A percentile compares a stretch with the other conserved stretches of the same genome.
Evolutionary conservation across 2,113 vertebrate species (phyloP).

Genomic region (Prolemur simus): DNA sequence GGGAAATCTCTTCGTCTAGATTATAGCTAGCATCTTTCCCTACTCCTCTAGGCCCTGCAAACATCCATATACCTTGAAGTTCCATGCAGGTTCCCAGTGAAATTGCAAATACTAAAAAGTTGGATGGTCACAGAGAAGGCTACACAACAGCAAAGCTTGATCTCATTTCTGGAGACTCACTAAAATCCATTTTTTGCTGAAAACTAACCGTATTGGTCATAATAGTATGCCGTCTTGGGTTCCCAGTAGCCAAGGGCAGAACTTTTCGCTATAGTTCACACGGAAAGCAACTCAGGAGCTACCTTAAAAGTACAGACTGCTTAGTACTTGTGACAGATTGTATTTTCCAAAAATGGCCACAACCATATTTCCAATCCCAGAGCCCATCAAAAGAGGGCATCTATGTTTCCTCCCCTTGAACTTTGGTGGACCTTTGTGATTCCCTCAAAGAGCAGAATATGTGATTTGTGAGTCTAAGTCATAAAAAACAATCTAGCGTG

Average conservation of each 20-base stretch:
- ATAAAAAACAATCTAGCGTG: not conserved
- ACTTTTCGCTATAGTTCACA: constrained; percentile 4
- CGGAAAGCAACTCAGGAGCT: not conserved
- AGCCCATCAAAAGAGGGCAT: not conserved
- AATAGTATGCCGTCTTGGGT: not conserved
- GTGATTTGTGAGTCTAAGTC: not conserved
- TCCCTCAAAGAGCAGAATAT: constrained; percentile 3
- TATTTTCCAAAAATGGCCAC: not conserved
- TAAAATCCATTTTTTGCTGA: constrained; percentile 19
- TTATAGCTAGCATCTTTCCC: not conserved
- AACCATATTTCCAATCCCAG: not conserved
- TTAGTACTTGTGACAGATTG: not conserved
- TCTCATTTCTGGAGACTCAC: constrained; percentile 9
- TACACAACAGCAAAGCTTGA: not conserved
- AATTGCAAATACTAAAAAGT: constrained; percentile 43
- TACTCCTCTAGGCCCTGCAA: not conserved
- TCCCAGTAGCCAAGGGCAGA: not conserved
- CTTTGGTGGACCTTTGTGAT: not conserved
- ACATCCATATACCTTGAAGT: not conserved
- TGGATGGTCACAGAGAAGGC: not conserved
- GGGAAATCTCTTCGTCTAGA: not conserved
- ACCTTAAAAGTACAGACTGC: not conserved
- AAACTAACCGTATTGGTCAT: not conserved
- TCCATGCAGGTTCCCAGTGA: not conserved
- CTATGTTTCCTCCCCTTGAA: not conserved